These are phyloP conservation scores for Platyscapa corneri DNA, from an alignment of 1,140 invertebrate species.

Conservation along the genomic window DNA sequence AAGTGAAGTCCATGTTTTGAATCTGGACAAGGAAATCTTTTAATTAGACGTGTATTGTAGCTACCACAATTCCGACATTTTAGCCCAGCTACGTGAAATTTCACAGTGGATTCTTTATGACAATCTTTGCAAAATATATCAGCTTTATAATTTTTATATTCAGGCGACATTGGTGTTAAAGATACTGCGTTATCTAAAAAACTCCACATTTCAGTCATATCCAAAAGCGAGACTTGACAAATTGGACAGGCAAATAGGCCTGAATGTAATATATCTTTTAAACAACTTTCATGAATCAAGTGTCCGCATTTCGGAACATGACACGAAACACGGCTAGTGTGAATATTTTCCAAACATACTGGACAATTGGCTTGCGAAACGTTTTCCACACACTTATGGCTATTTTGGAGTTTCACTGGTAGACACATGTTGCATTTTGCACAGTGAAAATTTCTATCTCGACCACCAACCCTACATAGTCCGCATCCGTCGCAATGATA, in stretches of 20 bases:
- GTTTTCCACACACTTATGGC: slow-evolving; percentile 91
- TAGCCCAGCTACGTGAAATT: slow-evolving; percentile 88
- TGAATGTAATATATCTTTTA: slow-evolving; percentile 83
- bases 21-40: slow-evolving; percentile 75
- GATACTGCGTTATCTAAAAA: slow-evolving; percentile 87
- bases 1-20: slow-evolving; percentile 59
- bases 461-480: slow-evolving; percentile 89
- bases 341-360: slow-evolving; percentile 91
- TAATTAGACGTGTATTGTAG: slow-evolving; percentile 88
- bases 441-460: slow-evolving; percentile 91
- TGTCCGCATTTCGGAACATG: slow-evolving; percentile 91
- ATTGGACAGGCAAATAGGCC: slow-evolving; percentile 90
- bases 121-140: slow-evolving; percentile 92
- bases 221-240: slow-evolving; percentile 88
- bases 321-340: slow-evolving; percentile 90
- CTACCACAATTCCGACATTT: slow-evolving; percentile 89
- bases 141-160: slow-evolving; percentile 85
- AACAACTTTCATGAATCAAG: slow-evolving; percentile 86
- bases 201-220: slow-evolving; percentile 88
- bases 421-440: slow-evolving; percentile 91
- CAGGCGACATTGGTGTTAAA: slow-evolving; percentile 86
- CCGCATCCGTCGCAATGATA: slow-evolving; percentile 93
- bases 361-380: slow-evolving; percentile 90
- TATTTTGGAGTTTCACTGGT: slow-evolving; percentile 83
- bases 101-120: slow-evolving; percentile 87